Conservation (phyloP, 2,888 invertebrate genomes). For the Brassicogethes aeneus region DNA sequence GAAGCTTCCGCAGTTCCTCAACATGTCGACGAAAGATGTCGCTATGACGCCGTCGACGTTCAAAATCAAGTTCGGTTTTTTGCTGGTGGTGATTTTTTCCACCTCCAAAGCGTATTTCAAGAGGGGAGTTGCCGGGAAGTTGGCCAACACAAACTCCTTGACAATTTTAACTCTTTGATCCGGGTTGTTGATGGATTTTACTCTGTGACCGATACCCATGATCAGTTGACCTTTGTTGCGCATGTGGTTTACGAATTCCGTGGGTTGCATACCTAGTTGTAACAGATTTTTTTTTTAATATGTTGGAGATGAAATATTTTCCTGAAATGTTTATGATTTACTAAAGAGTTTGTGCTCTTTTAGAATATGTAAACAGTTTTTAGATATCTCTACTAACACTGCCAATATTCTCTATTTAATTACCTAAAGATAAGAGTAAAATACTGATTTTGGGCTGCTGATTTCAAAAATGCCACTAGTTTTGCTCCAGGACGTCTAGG, state of each 20-base stretch:
- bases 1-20: conserved; percentile 89
- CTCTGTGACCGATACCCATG: conserved; percentile 96
- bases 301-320: conserved; percentile 38
- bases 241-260: conserved; percentile 98
- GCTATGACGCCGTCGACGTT: conserved; percentile 99
- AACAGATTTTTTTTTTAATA: too few relatives aligned
- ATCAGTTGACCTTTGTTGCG: conserved; percentile 94
- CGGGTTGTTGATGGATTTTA: conserved; percentile 93
- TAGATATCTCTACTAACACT: too few relatives aligned
- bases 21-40: conserved; percentile 93
- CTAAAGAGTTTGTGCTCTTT: too few relatives aligned
- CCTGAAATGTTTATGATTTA: too few relatives aligned
- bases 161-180: conserved; percentile 96
- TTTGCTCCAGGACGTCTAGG: too few relatives aligned
- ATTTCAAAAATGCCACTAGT: too few relatives aligned
- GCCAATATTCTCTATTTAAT: too few relatives aligned
- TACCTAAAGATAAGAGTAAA: too few relatives aligned
- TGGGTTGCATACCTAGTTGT: conserved; percentile 89
- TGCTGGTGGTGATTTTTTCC: conserved; percentile 97
- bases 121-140: conserved; percentile 92
- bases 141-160: conserved; percentile 88
- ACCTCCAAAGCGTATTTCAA: conserved; percentile 94
- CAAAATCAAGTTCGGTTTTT: conserved; percentile 99
- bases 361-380: too few relatives aligned
- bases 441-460: too few relatives aligned